These are phyloP conservation scores for Hypselothyrea guttata DNA, from an alignment of 2,888 invertebrate genomes.

Conservation along the genomic window DNA sequence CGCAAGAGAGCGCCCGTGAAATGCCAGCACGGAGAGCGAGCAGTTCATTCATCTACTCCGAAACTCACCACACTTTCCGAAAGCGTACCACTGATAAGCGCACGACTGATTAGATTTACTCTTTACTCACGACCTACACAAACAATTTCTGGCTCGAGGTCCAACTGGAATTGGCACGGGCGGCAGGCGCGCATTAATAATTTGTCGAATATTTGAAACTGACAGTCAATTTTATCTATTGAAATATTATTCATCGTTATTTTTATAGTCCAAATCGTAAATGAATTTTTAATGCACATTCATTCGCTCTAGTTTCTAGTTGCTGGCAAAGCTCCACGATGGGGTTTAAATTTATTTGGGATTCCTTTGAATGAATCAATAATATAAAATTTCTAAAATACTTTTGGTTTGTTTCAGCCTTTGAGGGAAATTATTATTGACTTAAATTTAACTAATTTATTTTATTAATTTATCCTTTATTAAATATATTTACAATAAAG, in stretches of 20 bases:
- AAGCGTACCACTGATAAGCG: slow-evolving; percentile 44
- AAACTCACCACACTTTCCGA: slow-evolving; percentile 49
- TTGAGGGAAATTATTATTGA: no score
- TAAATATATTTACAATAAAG: no score
- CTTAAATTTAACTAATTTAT: no score
- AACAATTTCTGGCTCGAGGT: slow-evolving; percentile 22
- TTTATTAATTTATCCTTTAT: no score
- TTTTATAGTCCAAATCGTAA: neutral
- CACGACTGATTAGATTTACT: slow-evolving; percentile 39
- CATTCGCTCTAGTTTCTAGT: neutral
- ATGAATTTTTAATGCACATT: no score
- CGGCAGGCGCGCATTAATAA: neutral
- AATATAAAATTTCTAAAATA: no score
- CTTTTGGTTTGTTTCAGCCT: no score
- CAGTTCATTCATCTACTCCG: slow-evolving; percentile 40
- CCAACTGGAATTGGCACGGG: slow-evolving; percentile 24
- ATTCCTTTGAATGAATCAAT: no score
- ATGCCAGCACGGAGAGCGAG: neutral
- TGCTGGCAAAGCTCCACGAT: no score
- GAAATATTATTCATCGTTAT: neutral
- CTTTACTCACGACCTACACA: slow-evolving; percentile 46
- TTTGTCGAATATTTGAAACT: neutral
- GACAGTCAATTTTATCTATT: slow-evolving; percentile 1
- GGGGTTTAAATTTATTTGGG: no score
- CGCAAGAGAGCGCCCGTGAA: neutral